A percentile compares a stretch with the other conserved stretches of the same genome.
Conservation (phyloP, 2,888 invertebrate species). For the Zonitis immaculata region DNA sequence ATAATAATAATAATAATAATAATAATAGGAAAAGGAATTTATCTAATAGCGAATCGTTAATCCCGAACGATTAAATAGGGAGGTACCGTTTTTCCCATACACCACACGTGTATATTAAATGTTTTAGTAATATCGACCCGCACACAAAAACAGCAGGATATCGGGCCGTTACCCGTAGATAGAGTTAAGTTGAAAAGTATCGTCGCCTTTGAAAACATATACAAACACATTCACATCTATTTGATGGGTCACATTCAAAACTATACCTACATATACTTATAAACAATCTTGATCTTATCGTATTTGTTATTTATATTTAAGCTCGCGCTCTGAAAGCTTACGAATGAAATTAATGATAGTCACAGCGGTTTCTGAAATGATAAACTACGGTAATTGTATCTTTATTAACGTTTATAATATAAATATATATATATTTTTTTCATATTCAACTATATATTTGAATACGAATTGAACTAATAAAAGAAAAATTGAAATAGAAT, state of each 20-base stretch:
- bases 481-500: not conserved
- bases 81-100: conserved; percentile 38
- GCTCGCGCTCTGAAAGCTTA: conserved; percentile 42
- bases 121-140: conserved; percentile 28
- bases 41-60: conserved; percentile 31
- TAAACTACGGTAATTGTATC: conserved; percentile 44
- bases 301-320: conserved; percentile 33
- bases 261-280: too few species aligned
- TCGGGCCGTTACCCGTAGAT: conserved; percentile 36
- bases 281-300: conserved; percentile 25
- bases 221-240: conserved; percentile 26
- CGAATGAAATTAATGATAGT: conserved; percentile 44
- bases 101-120: conserved; percentile 34
- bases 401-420: conserved; percentile 45
- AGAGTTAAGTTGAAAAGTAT: conserved; percentile 37
- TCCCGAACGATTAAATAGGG: conserved; percentile 35
- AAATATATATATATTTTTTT: too few species aligned
- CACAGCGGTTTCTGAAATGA: conserved; percentile 43
- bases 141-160: conserved; percentile 33
- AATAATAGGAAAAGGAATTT: too few species aligned
- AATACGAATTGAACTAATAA: not conserved
- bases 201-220: too few species aligned
- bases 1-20: too few species aligned
- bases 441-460: too few species aligned
- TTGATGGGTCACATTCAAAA: conserved; percentile 35